A percentile compares a stretch with the other conserved stretches of the same genome.
Evolutionary conservation across 30 jellyfish, hydroid and myxozoan genomes (phyloP).

Genomic region (Hydractinia symbiolongicarpus): DNA sequence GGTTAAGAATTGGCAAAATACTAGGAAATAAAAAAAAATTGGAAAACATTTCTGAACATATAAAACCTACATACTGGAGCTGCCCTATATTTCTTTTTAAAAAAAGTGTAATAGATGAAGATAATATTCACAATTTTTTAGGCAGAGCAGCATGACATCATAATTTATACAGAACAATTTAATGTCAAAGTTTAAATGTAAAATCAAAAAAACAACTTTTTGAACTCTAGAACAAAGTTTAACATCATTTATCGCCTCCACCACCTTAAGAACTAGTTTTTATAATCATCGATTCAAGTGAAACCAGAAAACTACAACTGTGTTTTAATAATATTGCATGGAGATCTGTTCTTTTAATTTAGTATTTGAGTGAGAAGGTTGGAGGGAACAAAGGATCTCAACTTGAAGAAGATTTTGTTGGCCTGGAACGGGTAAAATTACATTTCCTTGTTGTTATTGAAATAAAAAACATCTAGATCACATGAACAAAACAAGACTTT

Average conservation of each 20-base stretch:
- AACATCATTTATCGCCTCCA: not conserved
- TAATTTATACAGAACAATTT: no score
- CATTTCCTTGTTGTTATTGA: not conserved
- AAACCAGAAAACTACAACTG: not conserved
- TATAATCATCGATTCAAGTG: not conserved
- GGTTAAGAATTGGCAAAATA: no score
- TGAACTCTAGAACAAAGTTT: not conserved
- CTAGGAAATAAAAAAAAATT: no score
- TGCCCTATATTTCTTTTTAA: no score
- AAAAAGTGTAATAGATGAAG: no score
- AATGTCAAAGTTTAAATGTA: no score
- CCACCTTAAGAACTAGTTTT: not conserved
- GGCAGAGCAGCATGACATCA: no score
- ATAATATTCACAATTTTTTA: no score
- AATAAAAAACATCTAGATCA: not conserved
- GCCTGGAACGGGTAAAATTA: constrained; percentile 58
- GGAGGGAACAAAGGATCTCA: constrained; percentile 90
- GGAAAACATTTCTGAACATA: no score
- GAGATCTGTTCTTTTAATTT: not conserved
- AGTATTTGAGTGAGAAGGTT: constrained; percentile 91
- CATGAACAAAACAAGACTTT: not conserved
- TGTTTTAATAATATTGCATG: not conserved
- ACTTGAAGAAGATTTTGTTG: constrained; percentile 83
- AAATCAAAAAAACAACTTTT: not conserved
- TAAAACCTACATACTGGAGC: no score